Evolutionary conservation across 2,113 vertebrate genomes (phyloP), one percentile per base, ranked within the genome.

Genomic region (Choloepus hoffmanni): DNA sequence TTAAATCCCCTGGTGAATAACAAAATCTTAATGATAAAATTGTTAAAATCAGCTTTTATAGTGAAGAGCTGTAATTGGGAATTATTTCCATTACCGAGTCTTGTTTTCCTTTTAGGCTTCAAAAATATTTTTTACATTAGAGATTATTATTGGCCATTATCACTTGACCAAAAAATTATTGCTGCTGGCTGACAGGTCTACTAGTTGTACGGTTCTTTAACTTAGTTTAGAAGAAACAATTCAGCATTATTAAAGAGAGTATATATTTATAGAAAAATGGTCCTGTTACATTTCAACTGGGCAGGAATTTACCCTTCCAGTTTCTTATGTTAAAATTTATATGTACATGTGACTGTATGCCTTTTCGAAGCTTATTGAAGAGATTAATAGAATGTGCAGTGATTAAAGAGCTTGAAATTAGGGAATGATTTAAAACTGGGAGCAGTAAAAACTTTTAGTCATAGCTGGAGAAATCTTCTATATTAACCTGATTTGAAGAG

Each of bases 291-390:
- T 55, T 63, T 85, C 10, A 19, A 0, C 28, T 43, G 21, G 40
- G 16, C 53, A 48, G 62, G 70, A 88, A 45, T 53, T 70, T 70
- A 63, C 19, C 40, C 74, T 96, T 84, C 62, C 4, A 68, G 0
- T 81, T 72, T 53, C 24, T 89, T 79, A 26, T 7, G 45, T 70
- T 53, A 8, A 36, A 50, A 33, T 79, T 88, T 95, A 11, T 73
- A 65, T 58, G 40, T 70, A 1, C 40, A n/a, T 24, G 28, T 84
- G 77, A 72, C 36, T 43, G 63, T 30, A 48, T 33, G 48, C 79
- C 43, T 83, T 94, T 93, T 92, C 85, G 78, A 10, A 93, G 53
- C 26, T 87, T 94, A 15, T 30, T 68, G 21, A 94, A 43, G 45
- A 36, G 45, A 67, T 93, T 43, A 50, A 15, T 87, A 82, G 55